These are phyloP conservation scores for Aphelenchoides avenae DNA, from an alignment of 1,140 invertebrate species.

Conservation along the genomic window DNA sequence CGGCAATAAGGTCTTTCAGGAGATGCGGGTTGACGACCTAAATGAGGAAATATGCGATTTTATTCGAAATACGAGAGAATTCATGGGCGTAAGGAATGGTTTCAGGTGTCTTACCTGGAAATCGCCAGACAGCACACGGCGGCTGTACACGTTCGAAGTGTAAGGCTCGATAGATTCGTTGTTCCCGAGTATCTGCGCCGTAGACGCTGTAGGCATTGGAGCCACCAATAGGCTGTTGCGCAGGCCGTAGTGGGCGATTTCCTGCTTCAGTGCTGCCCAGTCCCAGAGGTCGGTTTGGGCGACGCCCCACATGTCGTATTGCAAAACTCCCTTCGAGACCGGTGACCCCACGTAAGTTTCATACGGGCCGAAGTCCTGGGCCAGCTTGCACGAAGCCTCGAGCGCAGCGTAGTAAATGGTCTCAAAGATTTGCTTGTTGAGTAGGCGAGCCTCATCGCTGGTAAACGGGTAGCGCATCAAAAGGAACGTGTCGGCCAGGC, in stretches of 20 bases:
- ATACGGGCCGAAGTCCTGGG: conserved; percentile 77
- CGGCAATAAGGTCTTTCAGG: conserved; percentile 81
- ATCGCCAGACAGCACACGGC: conserved; percentile 83
- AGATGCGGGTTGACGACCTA: conserved; percentile 91
- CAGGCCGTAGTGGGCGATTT: conserved; percentile 81
- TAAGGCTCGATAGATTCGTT: conserved; percentile 97
- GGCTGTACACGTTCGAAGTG: conserved; percentile 88
- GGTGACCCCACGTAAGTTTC: conserved; percentile 84
- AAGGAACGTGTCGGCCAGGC: conserved; percentile 92
- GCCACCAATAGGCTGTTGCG: conserved; percentile 87
- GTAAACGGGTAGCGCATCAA: conserved; percentile 84
- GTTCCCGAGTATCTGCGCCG: conserved; percentile 94
- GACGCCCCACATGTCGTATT: conserved; percentile 84
- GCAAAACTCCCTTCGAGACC: conserved; percentile 89
- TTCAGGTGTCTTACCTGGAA: conserved; percentile 65
- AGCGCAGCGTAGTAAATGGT: conserved; percentile 91
- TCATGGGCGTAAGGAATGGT: too few species aligned
- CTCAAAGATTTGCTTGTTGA: conserved; percentile 94
- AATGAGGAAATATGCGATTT: background rate
- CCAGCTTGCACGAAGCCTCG: conserved; percentile 89
- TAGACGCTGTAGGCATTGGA: conserved; percentile 96
- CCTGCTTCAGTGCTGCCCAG: conserved; percentile 79
- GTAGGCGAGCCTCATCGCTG: conserved; percentile 71
- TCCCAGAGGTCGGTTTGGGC: conserved; percentile 81
- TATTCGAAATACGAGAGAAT: background rate